phyloP scores from a whole-genome alignment of 2,113 vertebrate genomes.

The Saccopteryx bilineata region DNA sequence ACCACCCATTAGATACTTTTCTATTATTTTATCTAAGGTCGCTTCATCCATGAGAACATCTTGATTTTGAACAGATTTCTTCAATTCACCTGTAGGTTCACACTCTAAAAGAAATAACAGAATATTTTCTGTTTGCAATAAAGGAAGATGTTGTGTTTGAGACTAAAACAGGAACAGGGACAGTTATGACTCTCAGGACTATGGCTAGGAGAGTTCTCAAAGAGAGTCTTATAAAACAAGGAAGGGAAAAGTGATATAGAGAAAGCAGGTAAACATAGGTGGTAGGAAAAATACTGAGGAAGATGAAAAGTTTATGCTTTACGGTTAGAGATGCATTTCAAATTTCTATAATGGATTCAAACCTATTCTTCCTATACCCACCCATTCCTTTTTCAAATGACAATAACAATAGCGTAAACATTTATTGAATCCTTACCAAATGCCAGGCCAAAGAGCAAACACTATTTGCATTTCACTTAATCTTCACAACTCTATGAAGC shows the following conservation, averaged over 20 bases:
- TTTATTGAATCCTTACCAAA: background rate
- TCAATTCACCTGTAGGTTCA: constrained; percentile 57
- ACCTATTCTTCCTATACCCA: background rate
- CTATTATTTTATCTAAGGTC: constrained; percentile 72
- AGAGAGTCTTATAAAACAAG: background rate
- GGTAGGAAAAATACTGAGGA: background rate
- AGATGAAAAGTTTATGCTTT: constrained; percentile 29
- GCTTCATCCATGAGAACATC: constrained; percentile 66
- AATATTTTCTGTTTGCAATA: constrained; percentile 58
- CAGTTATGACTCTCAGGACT: background rate
- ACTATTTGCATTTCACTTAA: background rate
- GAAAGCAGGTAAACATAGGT: background rate
- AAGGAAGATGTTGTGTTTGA: background rate
- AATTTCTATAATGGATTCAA: constrained; percentile 31
- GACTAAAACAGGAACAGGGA: background rate
- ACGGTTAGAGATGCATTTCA: background rate
- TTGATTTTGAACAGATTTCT: constrained; percentile 24
- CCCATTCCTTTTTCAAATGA: constrained; percentile 19
- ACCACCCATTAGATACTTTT: constrained; percentile 54
- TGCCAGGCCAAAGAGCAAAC: background rate
- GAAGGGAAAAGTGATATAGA: background rate
- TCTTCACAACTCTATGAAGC: background rate
- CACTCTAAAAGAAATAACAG: constrained; percentile 76
- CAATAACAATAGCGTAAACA: background rate
- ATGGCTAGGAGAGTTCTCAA: background rate